Evolutionary conservation across 2,888 invertebrate species (phyloP).

Genomic region (Agrochola lota): DNA sequence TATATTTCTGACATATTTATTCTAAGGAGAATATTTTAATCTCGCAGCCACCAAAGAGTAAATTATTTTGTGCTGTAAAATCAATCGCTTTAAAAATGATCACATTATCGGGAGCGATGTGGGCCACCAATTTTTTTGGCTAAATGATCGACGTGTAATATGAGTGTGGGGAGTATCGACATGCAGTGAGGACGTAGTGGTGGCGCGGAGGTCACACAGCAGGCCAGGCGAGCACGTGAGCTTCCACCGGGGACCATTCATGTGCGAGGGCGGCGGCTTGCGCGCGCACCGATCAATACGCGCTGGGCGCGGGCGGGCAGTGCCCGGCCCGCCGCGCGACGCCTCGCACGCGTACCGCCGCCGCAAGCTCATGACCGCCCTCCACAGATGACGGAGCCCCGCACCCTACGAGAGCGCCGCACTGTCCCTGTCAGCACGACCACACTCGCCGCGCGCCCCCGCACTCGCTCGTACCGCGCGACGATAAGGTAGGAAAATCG

Average conservation of each 20-base stretch:
- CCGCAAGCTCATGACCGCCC: conserved; percentile 86
- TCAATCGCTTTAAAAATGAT: conserved; percentile 16
- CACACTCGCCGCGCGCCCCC: conserved; percentile 75
- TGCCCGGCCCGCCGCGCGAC: conserved; percentile 86
- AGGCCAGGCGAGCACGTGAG: conserved; percentile 85
- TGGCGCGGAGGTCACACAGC: conserved; percentile 75
- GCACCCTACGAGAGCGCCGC: conserved; percentile 81
- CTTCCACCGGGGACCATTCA: conserved; percentile 87
- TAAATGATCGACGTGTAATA: conserved; percentile 55
- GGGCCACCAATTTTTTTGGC: conserved; percentile 38
- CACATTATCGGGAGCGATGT: conserved; percentile 21
- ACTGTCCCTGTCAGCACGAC: conserved; percentile 82
- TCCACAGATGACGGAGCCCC: conserved; percentile 90
- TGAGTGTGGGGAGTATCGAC: conserved; percentile 70
- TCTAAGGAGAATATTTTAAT: neutral
- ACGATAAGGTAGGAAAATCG: conserved; percentile 87
- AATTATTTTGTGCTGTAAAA: conserved; percentile 2
- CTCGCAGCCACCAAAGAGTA: neutral
- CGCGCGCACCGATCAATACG: conserved; percentile 86
- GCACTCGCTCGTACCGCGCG: conserved; percentile 74
- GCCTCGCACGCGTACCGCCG: conserved; percentile 80
- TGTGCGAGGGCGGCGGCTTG: conserved; percentile 85
- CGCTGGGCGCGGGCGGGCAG: conserved; percentile 81
- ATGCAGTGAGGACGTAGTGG: conserved; percentile 65
- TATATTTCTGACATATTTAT: neutral